These are phyloP conservation scores for Rhinichthys osculus DNA, from an alignment of 2,797 vertebrate species.

Conservation along the genomic window DNA sequence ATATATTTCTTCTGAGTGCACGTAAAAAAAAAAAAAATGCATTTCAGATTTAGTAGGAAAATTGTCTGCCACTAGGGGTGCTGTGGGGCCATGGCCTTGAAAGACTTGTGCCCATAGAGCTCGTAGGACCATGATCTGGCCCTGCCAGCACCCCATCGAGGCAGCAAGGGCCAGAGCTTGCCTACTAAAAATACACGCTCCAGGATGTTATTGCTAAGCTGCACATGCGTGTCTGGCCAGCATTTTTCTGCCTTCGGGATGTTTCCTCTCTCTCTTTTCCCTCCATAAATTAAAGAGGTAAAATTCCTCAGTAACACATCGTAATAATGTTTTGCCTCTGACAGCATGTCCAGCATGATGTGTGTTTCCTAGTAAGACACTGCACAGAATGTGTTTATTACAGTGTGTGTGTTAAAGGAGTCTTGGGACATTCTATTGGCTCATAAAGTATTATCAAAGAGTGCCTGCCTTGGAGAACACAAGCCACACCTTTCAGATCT, in stretches of 20 bases:
- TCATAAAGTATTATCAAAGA: slow-evolving; percentile 35
- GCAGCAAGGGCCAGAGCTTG: slow-evolving; percentile 62
- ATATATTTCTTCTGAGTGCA: background rate
- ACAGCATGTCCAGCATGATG: slow-evolving; percentile 63
- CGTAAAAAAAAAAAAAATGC: no score
- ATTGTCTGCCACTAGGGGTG: background rate
- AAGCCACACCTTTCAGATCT: slow-evolving; percentile 44
- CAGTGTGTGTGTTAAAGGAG: slow-evolving; percentile 43
- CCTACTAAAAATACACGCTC: slow-evolving; percentile 72
- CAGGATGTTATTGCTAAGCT: slow-evolving; percentile 75
- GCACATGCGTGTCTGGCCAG: slow-evolving; percentile 68
- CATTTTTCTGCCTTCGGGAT: slow-evolving; percentile 62
- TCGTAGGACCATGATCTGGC: background rate
- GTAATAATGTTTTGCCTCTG: slow-evolving; percentile 64
- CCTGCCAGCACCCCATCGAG: slow-evolving; percentile 59
- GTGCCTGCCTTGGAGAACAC: slow-evolving; percentile 43
- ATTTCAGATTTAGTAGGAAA: background rate
- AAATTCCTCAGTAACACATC: slow-evolving; percentile 69
- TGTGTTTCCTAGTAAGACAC: slow-evolving; percentile 55
- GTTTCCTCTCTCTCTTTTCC: slow-evolving; percentile 58
- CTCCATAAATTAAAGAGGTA: slow-evolving; percentile 70
- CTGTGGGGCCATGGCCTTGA: background rate
- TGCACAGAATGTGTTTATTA: slow-evolving; percentile 52
- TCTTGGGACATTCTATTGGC: slow-evolving; percentile 55
- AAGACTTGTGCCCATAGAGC: background rate